phyloP scores from a whole-genome alignment of 2,113 vertebrate genomes.

The Chlorodrepanis virens region DNA sequence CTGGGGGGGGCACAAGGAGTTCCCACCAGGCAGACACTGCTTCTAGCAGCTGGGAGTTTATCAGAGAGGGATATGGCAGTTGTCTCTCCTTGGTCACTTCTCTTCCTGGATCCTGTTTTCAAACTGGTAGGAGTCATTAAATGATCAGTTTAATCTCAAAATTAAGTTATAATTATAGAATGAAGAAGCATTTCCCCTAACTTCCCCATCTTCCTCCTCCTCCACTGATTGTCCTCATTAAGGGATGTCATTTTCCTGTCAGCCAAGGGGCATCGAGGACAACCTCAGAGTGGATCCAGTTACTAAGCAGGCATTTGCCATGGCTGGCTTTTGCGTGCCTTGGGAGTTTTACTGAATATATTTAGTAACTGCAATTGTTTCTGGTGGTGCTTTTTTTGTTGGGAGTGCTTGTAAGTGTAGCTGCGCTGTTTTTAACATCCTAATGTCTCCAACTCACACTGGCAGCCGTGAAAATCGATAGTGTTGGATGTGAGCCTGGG shows the following conservation, averaged over 20 bases:
- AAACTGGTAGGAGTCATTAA: not conserved
- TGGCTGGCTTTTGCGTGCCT: slow-evolving; percentile 3
- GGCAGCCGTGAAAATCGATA: not conserved
- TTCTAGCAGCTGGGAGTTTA: not conserved
- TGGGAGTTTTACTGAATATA: not conserved
- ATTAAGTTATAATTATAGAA: not conserved
- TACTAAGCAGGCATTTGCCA: not conserved
- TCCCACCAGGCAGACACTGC: not conserved
- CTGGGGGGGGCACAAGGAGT: not conserved
- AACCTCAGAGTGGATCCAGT: not conserved
- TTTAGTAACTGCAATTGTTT: slow-evolving; percentile 48
- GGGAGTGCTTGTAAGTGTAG: not conserved
- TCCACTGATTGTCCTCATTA: not conserved
- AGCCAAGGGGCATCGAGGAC: not conserved
- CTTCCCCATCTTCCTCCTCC: not conserved
- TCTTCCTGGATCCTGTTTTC: not conserved
- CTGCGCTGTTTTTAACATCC: not conserved
- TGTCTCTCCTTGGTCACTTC: not conserved
- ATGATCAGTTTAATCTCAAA: not conserved
- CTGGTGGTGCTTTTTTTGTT: not conserved
- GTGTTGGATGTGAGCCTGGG: not conserved
- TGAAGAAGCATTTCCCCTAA: not conserved
- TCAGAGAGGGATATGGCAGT: not conserved
- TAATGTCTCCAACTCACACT: not conserved
- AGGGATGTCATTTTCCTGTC: not conserved